A percentile compares a stretch with the other conserved stretches of the same genome.
Conservation (phyloP, 2,888 invertebrate species). For the Colostygia pectinataria region DNA sequence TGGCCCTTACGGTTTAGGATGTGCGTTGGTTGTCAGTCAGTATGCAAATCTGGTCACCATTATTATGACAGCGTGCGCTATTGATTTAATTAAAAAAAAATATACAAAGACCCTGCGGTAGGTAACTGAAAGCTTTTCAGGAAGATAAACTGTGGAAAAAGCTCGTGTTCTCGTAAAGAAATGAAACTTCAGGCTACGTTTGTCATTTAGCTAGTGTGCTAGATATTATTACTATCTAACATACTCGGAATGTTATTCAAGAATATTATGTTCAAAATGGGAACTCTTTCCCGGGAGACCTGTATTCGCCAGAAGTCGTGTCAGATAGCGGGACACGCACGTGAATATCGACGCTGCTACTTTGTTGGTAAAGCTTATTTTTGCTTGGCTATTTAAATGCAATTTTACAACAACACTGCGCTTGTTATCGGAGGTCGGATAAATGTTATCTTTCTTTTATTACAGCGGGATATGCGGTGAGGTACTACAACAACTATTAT, state of each 20-base stretch:
- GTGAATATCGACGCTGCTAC: neutral
- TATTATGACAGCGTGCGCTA: too few species aligned
- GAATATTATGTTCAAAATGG: conserved; percentile 18
- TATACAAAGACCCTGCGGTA: too few species aligned
- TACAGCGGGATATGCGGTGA: conserved; percentile 14
- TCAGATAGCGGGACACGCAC: conserved; percentile 1
- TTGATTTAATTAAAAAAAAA: too few species aligned
- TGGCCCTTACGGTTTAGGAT: too few species aligned
- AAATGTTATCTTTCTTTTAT: conserved; percentile 24
- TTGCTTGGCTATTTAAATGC: conserved; percentile 15
- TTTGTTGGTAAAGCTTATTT: neutral
- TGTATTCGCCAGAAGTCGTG: conserved; percentile 11
- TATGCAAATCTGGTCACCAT: too few species aligned
- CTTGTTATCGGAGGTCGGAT: conserved; percentile 21
- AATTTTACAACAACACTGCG: conserved; percentile 21
- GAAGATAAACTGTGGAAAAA: neutral
- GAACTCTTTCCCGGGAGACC: conserved; percentile 13
- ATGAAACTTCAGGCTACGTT: conserved; percentile 6
- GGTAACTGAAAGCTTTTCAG: too few species aligned
- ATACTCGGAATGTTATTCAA: conserved; percentile 18
- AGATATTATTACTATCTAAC: conserved; percentile 16
- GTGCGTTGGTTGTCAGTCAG: too few species aligned
- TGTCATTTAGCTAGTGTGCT: conserved; percentile 12
- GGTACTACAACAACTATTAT: conserved; percentile 19
- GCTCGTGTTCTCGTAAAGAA: neutral